Conservation (phyloP, 2,888 invertebrate species). For the Ernsta delagoae region DNA sequence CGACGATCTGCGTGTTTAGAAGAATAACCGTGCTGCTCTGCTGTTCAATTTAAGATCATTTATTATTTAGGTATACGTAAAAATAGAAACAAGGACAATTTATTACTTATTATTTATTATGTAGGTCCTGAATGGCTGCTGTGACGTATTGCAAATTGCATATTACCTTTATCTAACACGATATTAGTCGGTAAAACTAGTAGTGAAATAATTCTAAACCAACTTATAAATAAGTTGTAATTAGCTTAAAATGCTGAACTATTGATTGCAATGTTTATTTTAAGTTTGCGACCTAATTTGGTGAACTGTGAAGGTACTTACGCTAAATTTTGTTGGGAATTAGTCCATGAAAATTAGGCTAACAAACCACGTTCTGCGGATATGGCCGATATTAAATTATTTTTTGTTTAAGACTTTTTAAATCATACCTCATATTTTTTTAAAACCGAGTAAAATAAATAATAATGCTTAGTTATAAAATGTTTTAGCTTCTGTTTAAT, state of each 20-base stretch:
- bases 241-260: slow-evolving; percentile 15
- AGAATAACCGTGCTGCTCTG: too few relatives aligned
- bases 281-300: slow-evolving; percentile 11
- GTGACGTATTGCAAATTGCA: neutral
- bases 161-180: slow-evolving; percentile 12
- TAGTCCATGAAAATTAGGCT: slow-evolving; percentile 7
- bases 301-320: slow-evolving; percentile 4
- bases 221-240: slow-evolving; percentile 9
- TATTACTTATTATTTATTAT: too few relatives aligned
- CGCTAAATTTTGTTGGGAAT: slow-evolving; percentile 14
- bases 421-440: too few relatives aligned
- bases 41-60: too few relatives aligned
- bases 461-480: too few relatives aligned
- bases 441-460: too few relatives aligned
- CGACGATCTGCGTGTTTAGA: too few relatives aligned
- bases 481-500: too few relatives aligned
- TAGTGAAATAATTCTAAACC: neutral
- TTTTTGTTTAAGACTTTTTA: too few relatives aligned
- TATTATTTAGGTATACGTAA: too few relatives aligned
- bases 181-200: neutral
- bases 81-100: too few relatives aligned
- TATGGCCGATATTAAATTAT: neutral
- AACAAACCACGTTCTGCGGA: neutral
- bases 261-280: slow-evolving; percentile 1
- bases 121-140: too few relatives aligned